Evolutionary conservation across 2,797 vertebrate species (phyloP), one percentile per base, ranked within the genome.

Genomic region (Sebastes minor): DNA sequence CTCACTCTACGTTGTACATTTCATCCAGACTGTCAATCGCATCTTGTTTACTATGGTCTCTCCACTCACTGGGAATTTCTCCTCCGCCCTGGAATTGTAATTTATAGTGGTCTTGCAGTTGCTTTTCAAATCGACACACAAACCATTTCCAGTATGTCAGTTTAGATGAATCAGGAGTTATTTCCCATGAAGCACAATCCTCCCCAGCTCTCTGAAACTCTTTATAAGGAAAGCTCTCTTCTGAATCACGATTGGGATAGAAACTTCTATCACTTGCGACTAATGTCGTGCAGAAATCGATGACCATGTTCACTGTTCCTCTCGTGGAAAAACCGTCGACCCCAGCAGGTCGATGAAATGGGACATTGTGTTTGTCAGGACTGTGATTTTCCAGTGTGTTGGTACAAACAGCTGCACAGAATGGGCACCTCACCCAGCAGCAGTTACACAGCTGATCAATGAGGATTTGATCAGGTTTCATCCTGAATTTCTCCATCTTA

Each of bases 351-450:
- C 77, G 79, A 87, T 94, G 93, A 68, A 91, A 94, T 53, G 85
- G 81, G 3, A 85, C 88, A 3, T 16, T 86, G 76, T 95, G 91
- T 2, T 92, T 59, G 0, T 83, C 84, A 32, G 71, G 57, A 13
- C 28, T 25, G 80, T 94, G 92, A 10, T 84, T 46, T n/a, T 83
- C 5, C 1, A 90, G 0, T 1, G 91, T 91, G 87, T 92, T 93
- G 57, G 83, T 89, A 42, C 92, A 94, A 75, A 93, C 73, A 25
- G 87, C 90, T 13, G 0, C 0, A 62, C 93, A 95, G 88, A 94
- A 93, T 0, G 92, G 94, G 74, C 94, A 95, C 6, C 3, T 72
- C 25, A 68, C 85, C 94, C 94, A 95, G 85, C 93, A 94, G 71
- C 92, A 91, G 0, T 68, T n/a, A 46, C 91, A 92, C 71, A 95